Evolutionary conservation across 2,113 vertebrate species (phyloP), one percentile per base, ranked within the genome.

Genomic region (Pteronura brasiliensis): DNA sequence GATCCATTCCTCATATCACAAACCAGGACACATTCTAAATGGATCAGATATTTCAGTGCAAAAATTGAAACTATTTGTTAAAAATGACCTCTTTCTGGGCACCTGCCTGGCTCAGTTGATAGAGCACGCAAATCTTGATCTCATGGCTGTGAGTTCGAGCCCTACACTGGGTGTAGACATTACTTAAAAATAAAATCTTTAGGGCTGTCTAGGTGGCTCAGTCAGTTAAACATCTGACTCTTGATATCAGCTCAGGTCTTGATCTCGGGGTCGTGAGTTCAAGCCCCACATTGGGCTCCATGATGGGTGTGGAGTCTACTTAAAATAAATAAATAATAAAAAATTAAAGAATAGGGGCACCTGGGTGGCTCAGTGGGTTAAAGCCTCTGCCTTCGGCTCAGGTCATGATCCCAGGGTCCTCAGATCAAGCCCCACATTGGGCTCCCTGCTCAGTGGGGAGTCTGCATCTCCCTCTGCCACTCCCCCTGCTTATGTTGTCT

Each of bases 31-130:
- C 87, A 88, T 67, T 91, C 72, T 47, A 93, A 89, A 61, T 90
- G 80, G 77, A 84, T 90, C 39, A 57, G 59, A 88, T 39, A 79
- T 42, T 72, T 77, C 63, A 84, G 71, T 44, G 89, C 71, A 86
- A 95, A 96, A 92, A 31, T 61, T 83, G n/a, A 88, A 96, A 92
- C 4, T 17, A 44, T 61, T 88, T 83, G 14, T 95, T 88, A 88
- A 95, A 92, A 92, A 88, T 84, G 21, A 88, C 61, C 52, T 82
- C 57, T 88, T 95, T 77, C 47, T 83, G 42, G 42, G 42, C 21
- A 9, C 12, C 71, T 42, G 23, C 23, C 36, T 74, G 36, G 36
- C 36, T 72, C 42, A 21, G 67, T 69, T n/a, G n/a, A 69, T 36
- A 69, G 17, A 36, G 10, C 34, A 69, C 2, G 17, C 34, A 36